phyloP scores from a whole-genome alignment of 2,888 invertebrate species.

The Patella depressa region DNA sequence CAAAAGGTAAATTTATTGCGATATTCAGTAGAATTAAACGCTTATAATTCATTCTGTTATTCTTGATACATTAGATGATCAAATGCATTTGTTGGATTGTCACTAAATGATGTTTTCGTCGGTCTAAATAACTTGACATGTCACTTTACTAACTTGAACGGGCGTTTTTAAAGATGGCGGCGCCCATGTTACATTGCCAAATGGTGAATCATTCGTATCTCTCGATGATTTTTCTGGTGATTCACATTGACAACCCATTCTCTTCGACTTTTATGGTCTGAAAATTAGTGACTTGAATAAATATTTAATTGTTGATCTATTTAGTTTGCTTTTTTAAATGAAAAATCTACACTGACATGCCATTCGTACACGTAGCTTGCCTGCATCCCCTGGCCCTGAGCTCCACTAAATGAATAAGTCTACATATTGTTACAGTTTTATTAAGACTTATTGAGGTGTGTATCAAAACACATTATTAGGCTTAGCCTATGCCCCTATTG shows the following conservation, averaged over 20 bases:
- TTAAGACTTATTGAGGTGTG: too few species aligned
- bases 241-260: background rate
- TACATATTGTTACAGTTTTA: too few species aligned
- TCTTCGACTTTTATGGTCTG: background rate
- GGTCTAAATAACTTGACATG: conserved; percentile 15
- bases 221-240: background rate
- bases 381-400: too few species aligned
- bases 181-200: conserved; percentile 5
- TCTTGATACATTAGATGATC: background rate
- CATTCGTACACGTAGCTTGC: too few species aligned
- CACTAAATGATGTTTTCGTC: conserved; percentile 19
- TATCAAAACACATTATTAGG: too few species aligned
- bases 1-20: background rate
- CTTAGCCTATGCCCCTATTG: too few species aligned
- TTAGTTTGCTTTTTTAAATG: too few species aligned
- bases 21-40: conserved; percentile 14
- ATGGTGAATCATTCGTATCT: background rate
- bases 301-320: too few species aligned
- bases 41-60: conserved; percentile 11
- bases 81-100: conserved; percentile 12
- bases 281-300: too few species aligned
- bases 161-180: conserved; percentile 5
- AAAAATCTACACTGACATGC: too few species aligned
- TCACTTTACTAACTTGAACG: background rate
- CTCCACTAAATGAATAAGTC: too few species aligned